Evolutionary conservation across 1,140 invertebrate genomes (phyloP), one percentile per base, ranked within the genome.

Genomic region (Drosophila virilis): DNA sequence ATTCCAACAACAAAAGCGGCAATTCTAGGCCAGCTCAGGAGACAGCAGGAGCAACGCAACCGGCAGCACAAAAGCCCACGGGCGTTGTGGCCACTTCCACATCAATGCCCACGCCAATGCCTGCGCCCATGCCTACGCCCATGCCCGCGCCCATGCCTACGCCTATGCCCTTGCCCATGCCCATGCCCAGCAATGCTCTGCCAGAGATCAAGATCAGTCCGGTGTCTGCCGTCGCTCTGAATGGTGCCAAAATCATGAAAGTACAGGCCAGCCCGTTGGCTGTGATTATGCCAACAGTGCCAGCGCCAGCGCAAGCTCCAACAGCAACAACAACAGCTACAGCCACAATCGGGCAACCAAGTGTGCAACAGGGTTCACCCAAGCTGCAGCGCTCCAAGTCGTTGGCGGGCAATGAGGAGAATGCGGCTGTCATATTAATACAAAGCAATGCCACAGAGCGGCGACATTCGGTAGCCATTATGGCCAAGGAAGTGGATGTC

Each of bases 401-500:
- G 0, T 65, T 89, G 28, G 80, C 72, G 13, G 59, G 50, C 8
- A 62, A 22, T 12, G 46, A 60, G 6, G 58, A 69, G 2, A 7
- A 61, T 6, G 58, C 58, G 1, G 35, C 15, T 7, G 12, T 57
- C 9, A n/a, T 46, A 4, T 48, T 45, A 6, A 28, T 13, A 33
- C 68, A 58, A 54, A 59, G 17, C 43, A 60, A 48, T 43, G 37
- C 60, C 1, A 8, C 50, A 1, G 84, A 89, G 37, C 64, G 84
- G 0, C 77, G 84, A 0, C 80, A 84, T 17, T 89, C 84, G 15
- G 85, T 89, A 42, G 85, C 77, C 40, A 84, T 89, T 35, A 88
- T 89, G 84, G 84, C 80, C 33, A 84, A 89, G 42, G 83, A 88
- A 22, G 69, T 79, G 17, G 84, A 84, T 59, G 84, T 80, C 1